phyloP scores from a whole-genome alignment of 2,113 vertebrate genomes.

The Parus major region DNA sequence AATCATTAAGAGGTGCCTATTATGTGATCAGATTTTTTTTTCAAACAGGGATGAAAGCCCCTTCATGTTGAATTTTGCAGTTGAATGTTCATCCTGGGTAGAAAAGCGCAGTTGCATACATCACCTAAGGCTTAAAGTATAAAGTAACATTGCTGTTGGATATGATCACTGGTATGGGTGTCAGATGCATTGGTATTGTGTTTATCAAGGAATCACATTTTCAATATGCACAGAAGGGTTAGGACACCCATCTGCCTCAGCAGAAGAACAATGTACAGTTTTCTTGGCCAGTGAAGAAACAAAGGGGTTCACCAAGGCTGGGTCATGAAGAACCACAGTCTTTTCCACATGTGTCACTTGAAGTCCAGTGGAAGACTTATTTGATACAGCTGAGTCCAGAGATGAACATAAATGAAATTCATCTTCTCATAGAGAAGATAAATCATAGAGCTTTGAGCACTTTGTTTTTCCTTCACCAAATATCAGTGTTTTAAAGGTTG shows the following conservation, averaged over 20 bases:
- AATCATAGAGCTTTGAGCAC: neutral
- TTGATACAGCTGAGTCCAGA: neutral
- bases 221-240: neutral
- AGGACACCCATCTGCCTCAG: neutral
- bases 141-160: neutral
- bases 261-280: neutral
- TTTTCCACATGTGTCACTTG: neutral
- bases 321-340: neutral
- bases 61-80: constrained; percentile 31
- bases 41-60: constrained; percentile 37
- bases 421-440: neutral
- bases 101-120: neutral
- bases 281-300: neutral
- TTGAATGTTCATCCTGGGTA: neutral
- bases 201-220: neutral
- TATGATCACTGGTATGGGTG: neutral
- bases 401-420: neutral
- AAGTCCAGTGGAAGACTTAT: neutral
- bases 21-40: constrained; percentile 35
- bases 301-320: neutral
- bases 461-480: neutral
- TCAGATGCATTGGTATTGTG: neutral
- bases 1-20: constrained; percentile 49
- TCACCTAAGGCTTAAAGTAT: neutral
- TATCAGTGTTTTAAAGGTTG: neutral